These are phyloP conservation scores for Plotosus lineatus DNA, from an alignment of 2,113 vertebrate species.

Conservation along the genomic window DNA sequence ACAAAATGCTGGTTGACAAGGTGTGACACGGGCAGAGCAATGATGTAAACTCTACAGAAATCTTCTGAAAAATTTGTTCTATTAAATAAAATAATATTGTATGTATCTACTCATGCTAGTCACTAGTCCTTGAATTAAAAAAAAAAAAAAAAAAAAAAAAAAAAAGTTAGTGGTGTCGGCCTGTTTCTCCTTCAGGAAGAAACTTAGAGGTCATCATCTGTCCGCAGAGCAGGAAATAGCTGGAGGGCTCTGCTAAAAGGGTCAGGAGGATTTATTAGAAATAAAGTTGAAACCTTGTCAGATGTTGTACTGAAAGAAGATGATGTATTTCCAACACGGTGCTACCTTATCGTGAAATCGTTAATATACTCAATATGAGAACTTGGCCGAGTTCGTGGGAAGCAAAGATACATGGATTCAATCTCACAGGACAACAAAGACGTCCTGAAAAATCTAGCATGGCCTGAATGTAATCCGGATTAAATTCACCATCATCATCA, in stretches of 20 bases:
- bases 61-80: not conserved
- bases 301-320: not conserved
- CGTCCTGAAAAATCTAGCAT: not conserved
- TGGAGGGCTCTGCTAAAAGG: slow-evolving; percentile 10
- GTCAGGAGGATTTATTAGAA: not conserved
- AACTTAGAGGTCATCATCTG: slow-evolving; percentile 19
- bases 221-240: not conserved
- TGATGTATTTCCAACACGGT: not conserved
- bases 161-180: no score
- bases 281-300: slow-evolving; percentile 7
- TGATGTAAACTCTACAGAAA: not conserved
- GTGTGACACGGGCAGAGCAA: not conserved
- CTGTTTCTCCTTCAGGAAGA: not conserved
- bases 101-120: slow-evolving; percentile 3
- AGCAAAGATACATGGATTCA: not conserved
- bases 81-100: not conserved
- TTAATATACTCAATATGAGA: not conserved
- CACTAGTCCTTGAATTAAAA: not conserved
- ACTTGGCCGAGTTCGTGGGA: not conserved
- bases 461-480: not conserved
- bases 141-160: not conserved
- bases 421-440: no score
- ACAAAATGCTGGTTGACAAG: not conserved
- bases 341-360: not conserved
- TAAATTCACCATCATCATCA: no score